Evolutionary conservation across 2,797 vertebrate species (phyloP), one percentile per base, ranked within the genome.

Genomic region (Rhyacichthys aspro): DNA sequence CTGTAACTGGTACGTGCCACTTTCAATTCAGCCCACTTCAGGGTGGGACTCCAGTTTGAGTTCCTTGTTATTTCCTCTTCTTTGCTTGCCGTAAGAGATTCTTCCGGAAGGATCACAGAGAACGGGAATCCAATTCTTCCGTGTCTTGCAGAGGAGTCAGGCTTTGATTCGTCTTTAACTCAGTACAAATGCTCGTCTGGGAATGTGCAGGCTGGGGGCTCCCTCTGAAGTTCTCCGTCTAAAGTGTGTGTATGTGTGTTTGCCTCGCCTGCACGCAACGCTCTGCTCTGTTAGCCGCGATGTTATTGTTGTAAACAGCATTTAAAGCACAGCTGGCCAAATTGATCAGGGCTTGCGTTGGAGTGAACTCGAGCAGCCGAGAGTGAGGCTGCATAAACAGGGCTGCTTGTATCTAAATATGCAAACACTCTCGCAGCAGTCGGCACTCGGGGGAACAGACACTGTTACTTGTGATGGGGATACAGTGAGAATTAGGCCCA

Each of bases 361-460:
- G 92, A 94, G 90, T 92, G 93, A 95, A 95, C 93, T 93, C 85
- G 89, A 92, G 90, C 91, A 91, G 80, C 59, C 49, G 93, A 93
- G 94, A 96, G 92, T 93, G 92, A 93, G 90, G 88, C 94, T 94
- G 94, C 93, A 95, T 94, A 95, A 96, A 96, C 94, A 96, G 93
- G 75, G 60, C 77, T 44, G 82, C 76, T 80, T 67, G 82, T 94
- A 92, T 94, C 91, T 93, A 94, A 96, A 96, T 95, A 96, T 95
- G 94, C 94, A 96, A 96, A 95, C 94, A 94, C 77, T 94, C 92
- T 92, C 90, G 81, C 90, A 89, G 85, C 85, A 88, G 92, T 60
- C 57, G 87, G 82, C 87, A 70, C 95, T 94, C 93, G 47, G 77
- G 96, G 94, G 96, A 95, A 66, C 87, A 90, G 90, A 88, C 93